Evolutionary conservation across 2,113 vertebrate species (phyloP).

Genomic region (Crotalus helleri): DNA sequence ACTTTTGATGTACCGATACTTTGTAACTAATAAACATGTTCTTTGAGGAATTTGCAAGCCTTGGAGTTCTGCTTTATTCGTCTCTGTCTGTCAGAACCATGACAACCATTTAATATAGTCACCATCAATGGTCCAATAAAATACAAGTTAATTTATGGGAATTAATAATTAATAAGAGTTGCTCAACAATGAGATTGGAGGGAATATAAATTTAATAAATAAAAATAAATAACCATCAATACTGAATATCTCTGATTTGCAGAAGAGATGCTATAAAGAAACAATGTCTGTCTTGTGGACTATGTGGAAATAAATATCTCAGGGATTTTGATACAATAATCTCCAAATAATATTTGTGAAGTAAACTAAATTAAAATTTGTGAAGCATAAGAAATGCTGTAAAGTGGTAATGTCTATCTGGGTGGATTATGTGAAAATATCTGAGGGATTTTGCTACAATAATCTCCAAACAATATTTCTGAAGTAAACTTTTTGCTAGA

Average conservation of each 20-base stretch:
- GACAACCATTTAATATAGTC: no score
- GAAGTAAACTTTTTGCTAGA: neutral
- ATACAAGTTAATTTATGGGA: neutral
- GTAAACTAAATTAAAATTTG: neutral
- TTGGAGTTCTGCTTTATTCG: no score
- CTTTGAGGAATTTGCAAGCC: no score
- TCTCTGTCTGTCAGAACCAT: no score
- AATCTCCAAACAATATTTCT: neutral
- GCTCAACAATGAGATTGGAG: neutral
- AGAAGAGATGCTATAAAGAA: neutral
- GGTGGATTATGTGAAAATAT: neutral
- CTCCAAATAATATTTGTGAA: neutral
- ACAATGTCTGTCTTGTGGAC: neutral
- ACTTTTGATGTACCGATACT: no score
- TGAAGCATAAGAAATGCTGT: no score
- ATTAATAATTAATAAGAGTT: neutral
- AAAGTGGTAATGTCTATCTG: neutral
- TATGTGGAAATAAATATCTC: neutral
- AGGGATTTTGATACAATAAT: neutral
- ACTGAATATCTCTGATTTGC: neutral
- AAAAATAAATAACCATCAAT: no score
- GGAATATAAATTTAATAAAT: neutral
- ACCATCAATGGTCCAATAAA: neutral
- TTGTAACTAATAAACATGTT: no score
- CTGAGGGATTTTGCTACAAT: neutral